Base-by-base conservation (phyloP, 2,113 vertebrate genomes). In the Solenodon paradoxus region DNA sequence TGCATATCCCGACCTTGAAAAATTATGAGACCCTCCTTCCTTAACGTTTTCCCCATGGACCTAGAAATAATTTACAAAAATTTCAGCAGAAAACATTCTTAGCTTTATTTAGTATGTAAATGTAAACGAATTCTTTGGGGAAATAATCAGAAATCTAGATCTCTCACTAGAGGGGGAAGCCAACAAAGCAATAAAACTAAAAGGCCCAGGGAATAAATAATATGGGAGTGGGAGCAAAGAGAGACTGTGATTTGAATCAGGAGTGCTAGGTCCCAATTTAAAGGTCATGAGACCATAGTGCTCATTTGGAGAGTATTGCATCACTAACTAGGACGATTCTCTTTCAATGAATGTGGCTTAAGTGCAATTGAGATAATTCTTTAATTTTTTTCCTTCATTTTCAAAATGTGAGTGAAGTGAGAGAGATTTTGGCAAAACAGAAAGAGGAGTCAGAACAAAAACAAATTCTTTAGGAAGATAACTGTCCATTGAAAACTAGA, bases 71-170 rank as follows among this genome's bases (percentile, higher is more conserved):
- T 51, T 93, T 35, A 32, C 2, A 71, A 63, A 64, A 92, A 28
- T 55, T 20, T 40, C 82, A 24, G 28, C 38, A 74, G 53, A 16
- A 55, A 81, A 80, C 78, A 32, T 26, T 83, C 51, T 82, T 80
- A 59, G 9, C 59, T 93, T 95, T 90, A 79, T 94, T 92, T 90
- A 66, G 40, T 82, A 45, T 83, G 53, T 82, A 72, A 49, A 88
- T 95, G 42, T 55, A 95, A 91, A 96, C 16, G 6, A 80, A 94
- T 94, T 92, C 92, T 95, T 96, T 19, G 94, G 90, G 96, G 97
- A 95, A 86, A 88, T 91, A 82, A 95, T 94, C 80, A 92, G 92
- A 96, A 93, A 92, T 94, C 71, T 92, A 91, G 88, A 69, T 93
- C 88, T 66, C 78, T 95, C 90, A 92, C 75, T 90, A 80, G 63